Base-by-base conservation (phyloP, 2,113 vertebrate genomes). In the Edolisoma coerulescens region DNA sequence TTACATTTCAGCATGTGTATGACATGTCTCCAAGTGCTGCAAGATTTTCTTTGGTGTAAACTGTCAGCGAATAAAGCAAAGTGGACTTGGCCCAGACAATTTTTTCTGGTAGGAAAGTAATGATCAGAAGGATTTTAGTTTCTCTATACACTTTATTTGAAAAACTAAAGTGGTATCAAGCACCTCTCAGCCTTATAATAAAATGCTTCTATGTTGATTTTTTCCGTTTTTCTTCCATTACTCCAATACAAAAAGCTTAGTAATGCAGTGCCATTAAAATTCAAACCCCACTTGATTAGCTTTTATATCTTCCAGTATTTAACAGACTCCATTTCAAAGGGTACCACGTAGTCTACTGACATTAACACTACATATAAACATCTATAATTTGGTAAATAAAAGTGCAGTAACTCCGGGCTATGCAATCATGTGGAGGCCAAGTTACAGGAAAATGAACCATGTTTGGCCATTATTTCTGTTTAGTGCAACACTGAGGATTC, bases 361-460 rank as follows among this genome's bases (percentile, higher is more conserved):
- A 93, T 97, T 97, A 96, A 97, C 89, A 92, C 73, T 88, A 50
- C 84, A 93, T 44, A 89, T 80, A 94, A 97, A 96, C 95, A 75
- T 70, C 70, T 78, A 74, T 52, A 77, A 96, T 86, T 97, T 94
- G 86, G 88, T 91, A 90, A 97, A 83, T 92, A 95, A 96, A 82
- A 93, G 24, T 0, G 21, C 82, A 82, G 84, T 92, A 91, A 95
- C 86, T 96, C 81, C 44, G 39, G 96, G 95, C 95, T 83, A 92
- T 87, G 94, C 73, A 93, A 94, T 95, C 94, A 59, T 20, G 47
- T 49, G 57, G 85, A 93, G 90, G 69, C 77, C 6, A 17, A 86
- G 89, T 45, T 86, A 52, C 28, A 68, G 21, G 61, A 93, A 95
- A 87, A 96, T 24, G 59, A 96, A 95, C 88, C 49, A 13, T 35